Base-by-base conservation (phyloP, 2,888 invertebrate species). In the Mesoligia furuncula region DNA sequence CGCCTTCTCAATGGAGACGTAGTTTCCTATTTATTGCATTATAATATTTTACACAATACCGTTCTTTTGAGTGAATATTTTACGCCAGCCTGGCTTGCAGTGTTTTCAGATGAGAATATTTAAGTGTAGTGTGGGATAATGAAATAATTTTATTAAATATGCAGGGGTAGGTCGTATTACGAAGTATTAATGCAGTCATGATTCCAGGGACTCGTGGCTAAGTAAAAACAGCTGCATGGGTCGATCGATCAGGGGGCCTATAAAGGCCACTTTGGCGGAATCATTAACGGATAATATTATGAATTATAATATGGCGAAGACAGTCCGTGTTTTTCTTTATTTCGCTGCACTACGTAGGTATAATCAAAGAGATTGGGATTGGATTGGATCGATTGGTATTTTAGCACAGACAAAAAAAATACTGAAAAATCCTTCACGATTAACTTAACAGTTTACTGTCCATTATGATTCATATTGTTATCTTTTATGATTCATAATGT, bases 1-100 rank as follows among this genome's bases (percentile, higher is more conserved):
- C 92, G 90, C 92, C 81, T 90, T 91, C 91, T 90, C 91, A 92
- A 93, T 92, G 92, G 92, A 91, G 90, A 85, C 88, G 80, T 83
- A 81, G 81, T 87, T 89, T 86, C 84, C 83, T 85, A 87, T 89
- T 88, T 90, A 90, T 89, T 90, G 84, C 87, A 85, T 87, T 88
- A 87, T 89, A 86, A 85, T 87, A 87, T 88, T 84, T 80, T 79
- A 75, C 74, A 88, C 84, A 87, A 81, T 79, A 66, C 74, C 74
- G 62, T 61, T 67, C 73, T 66, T 66, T 67, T 75, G 69, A 72
- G 51, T 80, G 78, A 78, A 84, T 83, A 85, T 83, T 83, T 83
- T 31, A 80, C 79, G 61, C 36, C 11, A 42, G 62, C 15, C 15
- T n/a, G 54, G 57, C 61, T 59, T 36, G 27, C 36, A 36, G 57